A percentile compares a stretch with the other conserved stretches of the same genome.
Evolutionary conservation across 2,113 vertebrate genomes (phyloP).

Genomic region (Sturnus vulgaris): DNA sequence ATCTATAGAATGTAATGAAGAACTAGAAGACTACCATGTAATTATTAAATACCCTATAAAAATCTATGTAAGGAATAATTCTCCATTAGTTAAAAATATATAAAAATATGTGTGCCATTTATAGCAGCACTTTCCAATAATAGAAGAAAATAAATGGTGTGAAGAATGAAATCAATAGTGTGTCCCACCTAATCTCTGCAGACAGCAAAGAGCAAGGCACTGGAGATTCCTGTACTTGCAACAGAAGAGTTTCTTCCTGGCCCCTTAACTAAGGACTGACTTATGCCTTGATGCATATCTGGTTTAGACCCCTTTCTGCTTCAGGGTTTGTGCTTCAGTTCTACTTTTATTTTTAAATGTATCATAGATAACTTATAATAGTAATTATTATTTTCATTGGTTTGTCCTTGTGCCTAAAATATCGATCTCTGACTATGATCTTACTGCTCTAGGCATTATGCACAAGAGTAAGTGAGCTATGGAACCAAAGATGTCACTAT

Average conservation of each 20-base stretch:
- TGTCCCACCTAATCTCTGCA: background rate
- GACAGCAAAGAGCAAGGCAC: background rate
- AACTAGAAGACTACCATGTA: background rate
- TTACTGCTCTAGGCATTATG: background rate
- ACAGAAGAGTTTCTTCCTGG: background rate
- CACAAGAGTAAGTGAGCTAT: background rate
- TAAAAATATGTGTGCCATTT: background rate
- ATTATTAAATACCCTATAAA: conserved; percentile 6
- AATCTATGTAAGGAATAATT: background rate
- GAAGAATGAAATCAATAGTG: background rate
- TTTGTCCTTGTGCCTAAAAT: background rate
- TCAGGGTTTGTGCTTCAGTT: background rate
- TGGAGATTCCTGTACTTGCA: background rate
- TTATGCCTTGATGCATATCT: background rate
- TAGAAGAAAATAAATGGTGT: background rate
- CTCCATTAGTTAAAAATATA: background rate
- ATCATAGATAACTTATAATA: background rate
- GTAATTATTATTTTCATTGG: background rate
- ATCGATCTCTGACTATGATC: background rate
- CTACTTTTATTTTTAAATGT: background rate
- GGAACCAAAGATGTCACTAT: background rate
- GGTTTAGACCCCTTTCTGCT: background rate
- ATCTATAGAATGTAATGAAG: background rate
- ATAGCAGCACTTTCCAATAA: background rate
- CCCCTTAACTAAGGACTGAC: background rate